Evolutionary conservation across 1,140 invertebrate species (phyloP).

Genomic region (Trypoxylus dichotomus): DNA sequence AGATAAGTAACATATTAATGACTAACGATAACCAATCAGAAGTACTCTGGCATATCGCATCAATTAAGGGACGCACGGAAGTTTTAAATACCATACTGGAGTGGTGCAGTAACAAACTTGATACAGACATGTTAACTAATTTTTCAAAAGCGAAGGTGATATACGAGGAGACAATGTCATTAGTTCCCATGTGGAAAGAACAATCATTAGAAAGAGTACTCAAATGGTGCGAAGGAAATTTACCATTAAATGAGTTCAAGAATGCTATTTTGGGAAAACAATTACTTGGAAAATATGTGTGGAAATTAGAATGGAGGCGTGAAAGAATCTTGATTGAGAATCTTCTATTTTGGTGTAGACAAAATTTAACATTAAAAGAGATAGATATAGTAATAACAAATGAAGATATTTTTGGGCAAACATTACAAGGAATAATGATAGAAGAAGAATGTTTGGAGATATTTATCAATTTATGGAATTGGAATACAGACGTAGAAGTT

Average conservation of each 20-base stretch:
- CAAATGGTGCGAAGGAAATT: neutral
- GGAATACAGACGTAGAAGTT: neutral
- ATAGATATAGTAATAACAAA: neutral
- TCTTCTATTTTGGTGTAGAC: neutral
- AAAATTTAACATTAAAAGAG: neutral
- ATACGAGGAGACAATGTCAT: neutral
- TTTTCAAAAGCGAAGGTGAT: neutral
- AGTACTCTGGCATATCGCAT: neutral
- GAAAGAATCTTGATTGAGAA: neutral
- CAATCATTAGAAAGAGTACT: neutral
- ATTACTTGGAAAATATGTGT: neutral
- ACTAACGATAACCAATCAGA: neutral
- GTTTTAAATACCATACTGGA: neutral
- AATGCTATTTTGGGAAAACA: neutral
- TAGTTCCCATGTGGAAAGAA: neutral
- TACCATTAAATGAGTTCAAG: neutral
- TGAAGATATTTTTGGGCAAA: neutral
- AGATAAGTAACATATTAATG: neutral
- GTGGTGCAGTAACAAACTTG: neutral
- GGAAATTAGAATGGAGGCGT: neutral
- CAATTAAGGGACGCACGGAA: neutral
- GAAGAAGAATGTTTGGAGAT: neutral
- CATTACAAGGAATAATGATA: neutral
- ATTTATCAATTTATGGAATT: neutral
- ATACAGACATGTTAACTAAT: neutral